Percentiles rank a stretch among this genome's conserved stretches.
Conservation (phyloP, 1,140 invertebrate genomes). For the Drosophila nigrodunni region DNA sequence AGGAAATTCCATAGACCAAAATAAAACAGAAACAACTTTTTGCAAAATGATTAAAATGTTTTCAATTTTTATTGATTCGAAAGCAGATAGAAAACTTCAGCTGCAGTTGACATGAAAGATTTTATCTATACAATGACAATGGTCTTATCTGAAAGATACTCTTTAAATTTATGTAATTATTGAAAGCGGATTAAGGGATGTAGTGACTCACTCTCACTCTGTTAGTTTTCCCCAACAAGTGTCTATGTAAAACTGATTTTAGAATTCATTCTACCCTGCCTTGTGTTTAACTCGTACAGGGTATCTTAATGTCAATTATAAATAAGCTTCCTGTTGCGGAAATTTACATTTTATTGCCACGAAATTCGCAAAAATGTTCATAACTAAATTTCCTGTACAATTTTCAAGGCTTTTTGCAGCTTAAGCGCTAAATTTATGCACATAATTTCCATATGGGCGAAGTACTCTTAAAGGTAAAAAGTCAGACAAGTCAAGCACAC, state of each 20-base stretch:
- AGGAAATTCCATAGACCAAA: not conserved
- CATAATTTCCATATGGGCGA: conserved; percentile 52
- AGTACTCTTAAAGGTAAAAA: conserved; percentile 31
- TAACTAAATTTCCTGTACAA: conserved; percentile 12
- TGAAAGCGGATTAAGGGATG: too few relatives aligned
- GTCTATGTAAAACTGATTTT: too few relatives aligned
- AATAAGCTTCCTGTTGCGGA: conserved; percentile 37
- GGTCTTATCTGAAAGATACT: too few relatives aligned
- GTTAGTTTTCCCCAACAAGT: too few relatives aligned
- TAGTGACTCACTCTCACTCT: too few relatives aligned
- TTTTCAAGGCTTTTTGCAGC: conserved; percentile 16
- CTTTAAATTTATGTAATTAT: too few relatives aligned
- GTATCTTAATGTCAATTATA: conserved; percentile 37
- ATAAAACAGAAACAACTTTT: too few relatives aligned
- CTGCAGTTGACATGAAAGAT: too few relatives aligned
- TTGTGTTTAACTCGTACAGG: not conserved
- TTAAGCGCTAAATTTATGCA: conserved; percentile 27
- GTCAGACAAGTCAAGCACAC: not conserved
- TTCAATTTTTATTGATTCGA: too few relatives aligned
- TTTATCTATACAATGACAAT: too few relatives aligned
- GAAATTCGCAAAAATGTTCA: conserved; percentile 16
- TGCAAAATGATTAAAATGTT: too few relatives aligned
- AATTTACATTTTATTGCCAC: conserved; percentile 40
- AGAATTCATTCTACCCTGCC: not conserved
- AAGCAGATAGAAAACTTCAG: too few relatives aligned